phyloP scores from a whole-genome alignment of 2,113 vertebrate genomes.

The Calyptommatus sinebrachiatus region DNA sequence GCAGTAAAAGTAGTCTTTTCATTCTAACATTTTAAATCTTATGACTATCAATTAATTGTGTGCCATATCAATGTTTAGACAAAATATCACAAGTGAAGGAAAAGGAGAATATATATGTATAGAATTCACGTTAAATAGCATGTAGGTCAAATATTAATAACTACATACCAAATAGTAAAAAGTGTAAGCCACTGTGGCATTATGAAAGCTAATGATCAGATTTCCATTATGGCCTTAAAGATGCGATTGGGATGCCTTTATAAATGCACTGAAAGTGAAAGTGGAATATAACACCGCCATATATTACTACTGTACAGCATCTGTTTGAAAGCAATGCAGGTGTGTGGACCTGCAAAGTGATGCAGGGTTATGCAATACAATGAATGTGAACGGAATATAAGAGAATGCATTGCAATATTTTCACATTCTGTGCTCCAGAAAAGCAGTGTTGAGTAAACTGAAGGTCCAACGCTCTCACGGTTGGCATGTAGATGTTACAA shows the following conservation, averaged over 20 bases:
- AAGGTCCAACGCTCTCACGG: background rate
- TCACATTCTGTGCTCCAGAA: background rate
- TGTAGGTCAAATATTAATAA: background rate
- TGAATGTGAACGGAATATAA: background rate
- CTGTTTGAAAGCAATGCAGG: constrained; percentile 28
- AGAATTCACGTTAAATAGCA: background rate
- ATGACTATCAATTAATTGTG: background rate
- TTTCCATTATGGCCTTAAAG: background rate
- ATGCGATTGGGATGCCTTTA: background rate
- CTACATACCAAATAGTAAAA: background rate
- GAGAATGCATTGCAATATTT: constrained; percentile 1
- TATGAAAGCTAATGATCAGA: background rate
- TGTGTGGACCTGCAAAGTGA: constrained; percentile 6
- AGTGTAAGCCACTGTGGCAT: background rate
- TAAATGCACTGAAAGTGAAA: constrained; percentile 4
- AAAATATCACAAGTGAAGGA: background rate
- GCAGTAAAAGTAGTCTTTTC: background rate
- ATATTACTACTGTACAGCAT: background rate
- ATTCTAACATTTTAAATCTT: background rate
- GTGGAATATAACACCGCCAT: background rate
- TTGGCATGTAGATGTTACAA: background rate
- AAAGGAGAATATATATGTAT: background rate
- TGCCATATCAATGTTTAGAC: background rate
- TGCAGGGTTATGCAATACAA: constrained; percentile 15
- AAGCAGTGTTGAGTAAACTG: background rate